Percentiles rank a stretch among this genome's conserved stretches.
phyloP scores from a whole-genome alignment of 92 coral and sea anemone genomes.

The Metridium senile region DNA sequence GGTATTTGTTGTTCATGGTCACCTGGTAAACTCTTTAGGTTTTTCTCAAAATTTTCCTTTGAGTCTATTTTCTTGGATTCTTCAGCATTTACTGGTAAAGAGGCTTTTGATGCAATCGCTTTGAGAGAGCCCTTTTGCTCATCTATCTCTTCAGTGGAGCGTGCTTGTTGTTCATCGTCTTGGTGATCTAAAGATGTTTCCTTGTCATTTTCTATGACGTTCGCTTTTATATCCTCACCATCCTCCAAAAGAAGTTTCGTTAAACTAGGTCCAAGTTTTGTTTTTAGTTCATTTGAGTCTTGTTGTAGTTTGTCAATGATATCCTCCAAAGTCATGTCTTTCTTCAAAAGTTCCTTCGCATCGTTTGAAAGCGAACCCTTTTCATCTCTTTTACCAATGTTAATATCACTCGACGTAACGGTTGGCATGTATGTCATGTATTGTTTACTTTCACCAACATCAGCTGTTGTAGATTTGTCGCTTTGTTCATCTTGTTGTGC shows the following conservation, averaged over 20 bases:
- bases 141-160: not conserved
- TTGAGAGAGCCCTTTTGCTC: not conserved
- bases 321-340: constrained; percentile 9
- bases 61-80: too few relatives aligned
- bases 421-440: too few relatives aligned
- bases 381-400: too few relatives aligned
- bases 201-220: constrained; percentile 17
- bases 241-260: not conserved
- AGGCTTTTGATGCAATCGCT: not conserved
- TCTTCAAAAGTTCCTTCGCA: not conserved
- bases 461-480: too few relatives aligned
- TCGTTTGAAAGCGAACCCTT: too few relatives aligned
- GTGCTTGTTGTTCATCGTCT: constrained; percentile 7
- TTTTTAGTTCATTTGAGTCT: not conserved
- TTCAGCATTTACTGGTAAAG: not conserved
- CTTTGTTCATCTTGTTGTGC: too few relatives aligned
- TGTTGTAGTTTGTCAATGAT: not conserved
- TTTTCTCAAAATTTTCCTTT: too few relatives aligned
- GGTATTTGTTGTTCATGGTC: too few relatives aligned
- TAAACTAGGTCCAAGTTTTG: constrained; percentile 26
- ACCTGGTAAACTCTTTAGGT: too few relatives aligned
- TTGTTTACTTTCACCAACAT: too few relatives aligned
- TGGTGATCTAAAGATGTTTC: constrained; percentile 6
- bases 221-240: not conserved
- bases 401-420: too few relatives aligned